Percentiles rank a stretch among this genome's conserved stretches.
Conservation (phyloP, 2,888 invertebrate genomes). For the Ellobium chinense region DNA sequence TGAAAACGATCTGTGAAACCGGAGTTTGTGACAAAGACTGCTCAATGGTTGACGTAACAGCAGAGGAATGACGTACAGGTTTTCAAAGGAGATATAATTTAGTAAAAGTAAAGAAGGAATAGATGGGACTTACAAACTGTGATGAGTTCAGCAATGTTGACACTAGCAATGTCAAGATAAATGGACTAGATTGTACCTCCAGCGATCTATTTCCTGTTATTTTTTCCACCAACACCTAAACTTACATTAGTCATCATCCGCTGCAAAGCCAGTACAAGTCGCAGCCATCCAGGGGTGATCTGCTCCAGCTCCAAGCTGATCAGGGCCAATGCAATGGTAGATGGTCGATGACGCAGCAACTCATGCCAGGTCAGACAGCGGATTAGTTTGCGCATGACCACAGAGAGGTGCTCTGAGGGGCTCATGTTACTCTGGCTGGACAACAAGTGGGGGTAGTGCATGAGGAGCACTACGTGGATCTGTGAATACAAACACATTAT, state of each 20-base stretch:
- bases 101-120: too few relatives aligned
- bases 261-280: constrained; percentile 70
- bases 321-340: constrained; percentile 88
- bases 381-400: constrained; percentile 75
- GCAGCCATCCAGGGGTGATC: constrained; percentile 72
- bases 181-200: too few relatives aligned
- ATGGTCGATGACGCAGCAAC: constrained; percentile 87
- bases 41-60: too few relatives aligned
- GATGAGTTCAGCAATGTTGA: too few relatives aligned
- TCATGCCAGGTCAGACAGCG: constrained; percentile 81
- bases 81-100: too few relatives aligned
- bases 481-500: constrained; percentile 51
- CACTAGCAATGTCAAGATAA: too few relatives aligned
- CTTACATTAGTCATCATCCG: constrained; percentile 72
- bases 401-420: constrained; percentile 73
- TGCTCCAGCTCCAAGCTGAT: constrained; percentile 84
- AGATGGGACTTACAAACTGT: too few relatives aligned
- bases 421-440: constrained; percentile 71
- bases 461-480: constrained; percentile 74
- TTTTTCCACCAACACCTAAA: too few relatives aligned
- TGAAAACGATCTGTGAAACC: too few relatives aligned
- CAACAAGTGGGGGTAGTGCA: constrained; percentile 74
- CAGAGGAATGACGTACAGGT: too few relatives aligned
- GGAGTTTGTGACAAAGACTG: too few relatives aligned
- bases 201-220: too few relatives aligned